phyloP scores from a whole-genome alignment of 2,888 invertebrate genomes.

The Pherbina coryleti region DNA sequence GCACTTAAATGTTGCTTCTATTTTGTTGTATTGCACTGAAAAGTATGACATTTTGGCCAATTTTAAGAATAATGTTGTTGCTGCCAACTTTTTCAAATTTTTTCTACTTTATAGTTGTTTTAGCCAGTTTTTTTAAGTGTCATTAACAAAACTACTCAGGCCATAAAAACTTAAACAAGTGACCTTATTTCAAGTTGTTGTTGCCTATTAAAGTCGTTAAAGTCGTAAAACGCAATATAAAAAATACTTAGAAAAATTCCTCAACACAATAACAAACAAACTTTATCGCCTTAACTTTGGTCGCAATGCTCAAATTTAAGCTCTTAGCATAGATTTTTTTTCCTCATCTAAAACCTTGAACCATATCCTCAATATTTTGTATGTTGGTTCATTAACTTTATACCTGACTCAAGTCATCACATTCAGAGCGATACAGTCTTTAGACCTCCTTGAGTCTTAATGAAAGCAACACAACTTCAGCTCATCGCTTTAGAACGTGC shows the following conservation, averaged over 20 bases:
- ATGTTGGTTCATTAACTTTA: neutral
- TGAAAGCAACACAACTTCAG: neutral
- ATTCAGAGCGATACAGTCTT: neutral
- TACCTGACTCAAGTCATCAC: neutral
- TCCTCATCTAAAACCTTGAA: neutral
- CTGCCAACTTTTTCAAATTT: too few relatives aligned
- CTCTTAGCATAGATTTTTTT: neutral
- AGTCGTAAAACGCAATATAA: neutral
- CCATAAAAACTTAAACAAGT: too few relatives aligned
- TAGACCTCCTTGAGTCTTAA: neutral
- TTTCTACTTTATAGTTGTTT: neutral
- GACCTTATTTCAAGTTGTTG: neutral
- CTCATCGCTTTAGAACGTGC: neutral
- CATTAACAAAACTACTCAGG: neutral
- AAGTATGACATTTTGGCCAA: too few relatives aligned
- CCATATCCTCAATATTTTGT: neutral
- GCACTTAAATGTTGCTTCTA: too few relatives aligned
- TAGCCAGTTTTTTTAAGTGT: neutral
- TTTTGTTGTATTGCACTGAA: too few relatives aligned
- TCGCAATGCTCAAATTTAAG: too few relatives aligned
- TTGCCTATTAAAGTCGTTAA: neutral
- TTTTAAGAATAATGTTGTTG: too few relatives aligned
- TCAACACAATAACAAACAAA: too few relatives aligned
- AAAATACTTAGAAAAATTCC: too few relatives aligned
- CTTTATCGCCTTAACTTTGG: too few relatives aligned